A percentile compares a stretch with the other conserved stretches of the same genome.
phyloP scores from a whole-genome alignment of 2,888 invertebrate species.

The Scrobipalpa costella region DNA sequence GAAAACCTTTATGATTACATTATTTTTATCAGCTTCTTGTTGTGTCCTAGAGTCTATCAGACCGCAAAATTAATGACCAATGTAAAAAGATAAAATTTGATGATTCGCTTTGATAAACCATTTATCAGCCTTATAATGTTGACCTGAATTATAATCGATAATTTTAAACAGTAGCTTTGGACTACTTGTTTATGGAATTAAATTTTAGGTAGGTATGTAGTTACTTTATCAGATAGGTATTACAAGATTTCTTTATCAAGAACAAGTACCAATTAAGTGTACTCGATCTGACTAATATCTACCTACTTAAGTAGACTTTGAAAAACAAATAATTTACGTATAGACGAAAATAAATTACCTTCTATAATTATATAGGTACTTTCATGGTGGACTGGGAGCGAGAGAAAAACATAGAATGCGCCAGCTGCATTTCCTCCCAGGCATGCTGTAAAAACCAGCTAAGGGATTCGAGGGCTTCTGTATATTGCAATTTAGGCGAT shows the following conservation, averaged over 20 bases:
- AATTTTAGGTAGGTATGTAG: not conserved
- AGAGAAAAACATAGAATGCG: too few relatives aligned
- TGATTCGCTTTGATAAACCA: constrained; percentile 26
- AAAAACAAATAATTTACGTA: too few relatives aligned
- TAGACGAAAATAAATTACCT: too few relatives aligned
- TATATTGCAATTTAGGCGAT: too few relatives aligned
- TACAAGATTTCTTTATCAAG: not conserved
- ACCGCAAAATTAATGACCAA: constrained; percentile 1
- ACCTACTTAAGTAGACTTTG: too few relatives aligned
- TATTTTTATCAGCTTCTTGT: not conserved
- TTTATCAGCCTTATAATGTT: constrained; percentile 22
- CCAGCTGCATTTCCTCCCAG: too few relatives aligned
- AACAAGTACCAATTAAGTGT: not conserved
- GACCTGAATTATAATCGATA: constrained; percentile 26
- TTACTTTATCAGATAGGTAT: constrained; percentile 7
- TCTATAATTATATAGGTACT: too few relatives aligned
- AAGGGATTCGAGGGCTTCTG: too few relatives aligned
- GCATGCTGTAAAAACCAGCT: too few relatives aligned
- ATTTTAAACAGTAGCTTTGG: constrained; percentile 7
- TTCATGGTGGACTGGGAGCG: too few relatives aligned
- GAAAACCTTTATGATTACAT: too few relatives aligned
- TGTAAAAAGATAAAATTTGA: constrained; percentile 15
- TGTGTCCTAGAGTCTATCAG: not conserved
- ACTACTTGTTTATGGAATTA: not conserved
- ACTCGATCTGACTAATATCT: too few relatives aligned